Evolutionary conservation across 2,113 vertebrate species (phyloP).

Genomic region (Hippocampus barbouri): DNA sequence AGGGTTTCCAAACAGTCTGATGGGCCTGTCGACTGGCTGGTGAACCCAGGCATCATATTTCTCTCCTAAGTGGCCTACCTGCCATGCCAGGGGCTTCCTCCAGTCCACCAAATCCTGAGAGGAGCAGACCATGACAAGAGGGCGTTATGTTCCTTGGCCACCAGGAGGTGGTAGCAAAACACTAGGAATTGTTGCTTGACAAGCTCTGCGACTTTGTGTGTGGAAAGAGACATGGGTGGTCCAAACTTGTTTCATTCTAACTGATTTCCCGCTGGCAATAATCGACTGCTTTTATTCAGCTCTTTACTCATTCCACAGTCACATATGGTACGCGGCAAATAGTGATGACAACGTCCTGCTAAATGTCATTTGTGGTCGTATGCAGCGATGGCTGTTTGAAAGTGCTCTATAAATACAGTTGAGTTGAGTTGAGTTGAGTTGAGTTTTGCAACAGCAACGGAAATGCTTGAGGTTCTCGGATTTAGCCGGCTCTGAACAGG

Average conservation of each 20-base stretch:
- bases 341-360: background rate
- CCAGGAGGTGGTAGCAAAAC: slow-evolving; percentile 49
- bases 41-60: slow-evolving; percentile 96
- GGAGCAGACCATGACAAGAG: background rate
- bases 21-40: slow-evolving; percentile 89
- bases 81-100: slow-evolving; percentile 90
- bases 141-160: background rate
- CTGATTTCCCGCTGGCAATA: background rate
- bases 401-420: no score
- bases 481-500: background rate
- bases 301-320: background rate
- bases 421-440: no score
- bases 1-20: slow-evolving; percentile 89
- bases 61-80: slow-evolving; percentile 89
- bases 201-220: background rate
- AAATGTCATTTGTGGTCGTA: background rate
- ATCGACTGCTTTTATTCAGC: background rate
- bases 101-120: slow-evolving; percentile 93
- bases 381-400: no score
- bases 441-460: background rate
- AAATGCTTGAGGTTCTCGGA: background rate
- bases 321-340: background rate
- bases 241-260: background rate
- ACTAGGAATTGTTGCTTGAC: background rate
- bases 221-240: background rate